These are phyloP conservation scores for Mormoops blainvillei DNA, from an alignment of 2,113 vertebrate genomes.

Conservation along the genomic window DNA sequence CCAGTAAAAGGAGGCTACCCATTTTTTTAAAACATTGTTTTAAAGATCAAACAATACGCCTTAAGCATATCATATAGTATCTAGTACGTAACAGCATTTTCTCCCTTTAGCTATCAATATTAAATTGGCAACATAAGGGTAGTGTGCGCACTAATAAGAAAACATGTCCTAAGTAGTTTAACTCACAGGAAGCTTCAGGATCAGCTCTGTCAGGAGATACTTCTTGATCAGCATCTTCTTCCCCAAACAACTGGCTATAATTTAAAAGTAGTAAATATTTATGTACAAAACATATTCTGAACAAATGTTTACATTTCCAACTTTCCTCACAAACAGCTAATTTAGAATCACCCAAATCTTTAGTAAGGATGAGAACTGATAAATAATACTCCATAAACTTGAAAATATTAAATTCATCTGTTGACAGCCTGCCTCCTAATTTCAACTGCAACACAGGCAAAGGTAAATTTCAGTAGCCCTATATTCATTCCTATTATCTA, in stretches of 20 bases:
- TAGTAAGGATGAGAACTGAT: background rate
- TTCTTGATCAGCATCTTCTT: conserved; percentile 98
- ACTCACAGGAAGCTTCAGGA: conserved; percentile 96
- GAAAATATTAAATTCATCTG: background rate
- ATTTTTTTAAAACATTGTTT: conserved; percentile 5
- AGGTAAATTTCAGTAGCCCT: background rate
- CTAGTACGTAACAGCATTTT: background rate
- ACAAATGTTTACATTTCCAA: background rate
- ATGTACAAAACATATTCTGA: conserved; percentile 10
- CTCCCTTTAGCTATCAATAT: background rate
- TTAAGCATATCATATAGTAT: background rate
- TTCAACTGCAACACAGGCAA: background rate
- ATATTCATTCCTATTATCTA: background rate
- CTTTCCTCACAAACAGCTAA: background rate
- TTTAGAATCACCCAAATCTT: background rate
- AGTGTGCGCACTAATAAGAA: background rate
- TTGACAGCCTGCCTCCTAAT: background rate
- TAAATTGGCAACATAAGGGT: background rate
- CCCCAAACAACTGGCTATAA: conserved; percentile 95
- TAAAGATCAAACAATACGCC: background rate
- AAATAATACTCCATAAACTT: background rate
- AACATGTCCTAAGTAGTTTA: conserved; percentile 36
- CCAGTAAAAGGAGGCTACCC: background rate
- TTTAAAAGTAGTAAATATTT: conserved; percentile 57
- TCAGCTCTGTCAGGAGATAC: conserved; percentile 98